phyloP scores from a whole-genome alignment of 2,797 vertebrate genomes.

The Oryzias sinensis region DNA sequence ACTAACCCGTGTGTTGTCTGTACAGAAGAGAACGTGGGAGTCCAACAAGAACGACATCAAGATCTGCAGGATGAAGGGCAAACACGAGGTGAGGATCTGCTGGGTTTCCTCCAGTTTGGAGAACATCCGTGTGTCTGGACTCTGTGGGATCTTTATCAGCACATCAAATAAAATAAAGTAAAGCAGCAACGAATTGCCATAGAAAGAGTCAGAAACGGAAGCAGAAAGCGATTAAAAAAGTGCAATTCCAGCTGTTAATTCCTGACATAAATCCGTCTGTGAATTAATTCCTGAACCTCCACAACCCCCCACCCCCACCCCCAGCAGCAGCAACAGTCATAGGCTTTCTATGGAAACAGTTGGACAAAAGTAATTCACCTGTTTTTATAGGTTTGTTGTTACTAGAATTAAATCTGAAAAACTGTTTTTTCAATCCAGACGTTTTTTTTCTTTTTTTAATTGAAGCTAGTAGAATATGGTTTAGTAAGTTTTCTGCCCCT shows the following conservation, averaged over 20 bases:
- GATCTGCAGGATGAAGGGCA: slow-evolving; percentile 96
- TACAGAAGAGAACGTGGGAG: slow-evolving; percentile 90
- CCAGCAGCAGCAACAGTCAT: too few species aligned
- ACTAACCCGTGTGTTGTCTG: slow-evolving; percentile 16
- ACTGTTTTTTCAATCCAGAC: too few species aligned
- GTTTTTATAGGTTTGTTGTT: too few species aligned
- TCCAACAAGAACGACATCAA: slow-evolving; percentile 93
- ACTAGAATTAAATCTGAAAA: too few species aligned
- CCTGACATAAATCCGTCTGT: not conserved
- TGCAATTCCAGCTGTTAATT: not conserved
- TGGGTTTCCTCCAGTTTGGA: not conserved
- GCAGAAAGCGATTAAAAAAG: not conserved
- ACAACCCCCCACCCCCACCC: too few species aligned
- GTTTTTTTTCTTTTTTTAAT: too few species aligned
- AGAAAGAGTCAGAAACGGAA: not conserved
- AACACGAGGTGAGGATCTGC: slow-evolving; percentile 83
- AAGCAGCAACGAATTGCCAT: not conserved
- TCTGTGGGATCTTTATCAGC: not conserved
- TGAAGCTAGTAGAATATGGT: too few species aligned
- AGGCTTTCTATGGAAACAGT: too few species aligned
- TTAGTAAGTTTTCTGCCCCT: too few species aligned
- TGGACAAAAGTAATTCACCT: too few species aligned
- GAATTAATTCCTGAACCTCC: not conserved
- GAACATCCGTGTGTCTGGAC: too few species aligned
- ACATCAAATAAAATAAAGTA: not conserved